Evolutionary conservation across 2,113 vertebrate genomes (phyloP), one percentile per base, ranked within the genome.

Genomic region (Mormyrus iriodes): DNA sequence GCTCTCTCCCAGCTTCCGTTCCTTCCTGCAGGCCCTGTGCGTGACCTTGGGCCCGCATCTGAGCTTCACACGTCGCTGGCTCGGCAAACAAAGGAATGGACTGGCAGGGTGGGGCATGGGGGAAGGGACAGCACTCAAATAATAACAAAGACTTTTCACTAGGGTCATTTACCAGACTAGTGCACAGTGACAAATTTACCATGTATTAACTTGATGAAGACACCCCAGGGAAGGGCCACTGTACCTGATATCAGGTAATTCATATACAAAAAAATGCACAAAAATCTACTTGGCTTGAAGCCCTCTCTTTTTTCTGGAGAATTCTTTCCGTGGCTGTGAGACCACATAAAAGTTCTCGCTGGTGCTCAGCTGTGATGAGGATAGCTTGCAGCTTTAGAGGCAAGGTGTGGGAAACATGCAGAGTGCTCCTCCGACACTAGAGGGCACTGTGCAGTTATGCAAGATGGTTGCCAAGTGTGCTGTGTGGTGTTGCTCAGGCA

Each of bases 361-460:
- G 93, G 92, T 94, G 94, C 91, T 86, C 85, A 53, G 94, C 93
- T 94, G 39, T 89, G 19, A 55, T 42, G 84, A 4, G 46, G 89
- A 69, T 52, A 13, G 48, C 27, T 86, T 76, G n/a, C 86, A 83
- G 73, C 69, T 88, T 73, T 84, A 51, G 44, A 85, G 83, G 24
- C 52, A 27, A 89, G 90, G 76, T 92, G 92, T 95, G 92, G 94
- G 93, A 92, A 94, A 93, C 94, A 85, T 76, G 89, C 94, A 94
- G 93, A 92, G 88, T 94, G 92, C 93, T 90, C 83, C 48, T 85
- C 92, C 93, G 96, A 95, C 96, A 96, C 96, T 96, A 96, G 96
- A 97, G 96, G 96, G 96, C 95, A 96, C 94, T 95, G 92, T 96
- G 95, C 95, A 96, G 96, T 96, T 96, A 92, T 95, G 92, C 92